These are phyloP conservation scores for Hydroisotoma schaefferi DNA, from an alignment of 2,888 invertebrate genomes.

Conservation along the genomic window DNA sequence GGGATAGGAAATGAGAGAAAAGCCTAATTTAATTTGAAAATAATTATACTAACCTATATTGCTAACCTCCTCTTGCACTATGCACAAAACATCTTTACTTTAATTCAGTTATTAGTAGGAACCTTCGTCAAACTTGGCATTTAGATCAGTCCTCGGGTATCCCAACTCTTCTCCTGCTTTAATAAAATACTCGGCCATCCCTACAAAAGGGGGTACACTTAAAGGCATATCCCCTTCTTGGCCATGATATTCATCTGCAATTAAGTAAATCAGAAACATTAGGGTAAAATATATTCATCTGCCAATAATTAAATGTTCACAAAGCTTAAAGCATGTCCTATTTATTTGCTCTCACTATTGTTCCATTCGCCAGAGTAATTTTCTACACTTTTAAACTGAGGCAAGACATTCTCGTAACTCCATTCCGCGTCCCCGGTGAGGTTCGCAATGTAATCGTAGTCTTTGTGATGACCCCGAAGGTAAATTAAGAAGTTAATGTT, in stretches of 20 bases:
- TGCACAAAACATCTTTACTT: background rate
- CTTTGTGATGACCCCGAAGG: conserved; percentile 28
- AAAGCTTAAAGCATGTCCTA: no score
- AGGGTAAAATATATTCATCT: background rate
- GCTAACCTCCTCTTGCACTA: background rate
- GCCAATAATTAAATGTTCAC: background rate
- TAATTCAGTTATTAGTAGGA: background rate
- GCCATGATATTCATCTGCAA: conserved; percentile 30
- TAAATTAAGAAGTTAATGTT: conserved; percentile 25
- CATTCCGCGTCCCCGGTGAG: conserved; percentile 33
- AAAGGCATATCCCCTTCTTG: conserved; percentile 31
- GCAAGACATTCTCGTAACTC: conserved; percentile 39
- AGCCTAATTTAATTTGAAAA: conserved; percentile 21
- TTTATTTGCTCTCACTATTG: conserved; percentile 1
- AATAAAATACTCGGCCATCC: conserved; percentile 33
- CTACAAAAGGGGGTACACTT: conserved; percentile 22
- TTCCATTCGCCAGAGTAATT: conserved; percentile 24
- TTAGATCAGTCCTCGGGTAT: conserved; percentile 26
- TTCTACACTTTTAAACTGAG: conserved; percentile 34
- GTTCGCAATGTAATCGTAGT: conserved; percentile 41
- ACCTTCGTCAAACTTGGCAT: conserved; percentile 32
- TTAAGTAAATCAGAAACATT: background rate
- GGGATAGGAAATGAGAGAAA: conserved; percentile 29
- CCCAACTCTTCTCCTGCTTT: conserved; percentile 30
- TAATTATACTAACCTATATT: background rate